A percentile compares a stretch with the other conserved stretches of the same genome.
phyloP scores from a whole-genome alignment of 2,797 vertebrate species.

The Schizopygopsis malacanthus region DNA sequence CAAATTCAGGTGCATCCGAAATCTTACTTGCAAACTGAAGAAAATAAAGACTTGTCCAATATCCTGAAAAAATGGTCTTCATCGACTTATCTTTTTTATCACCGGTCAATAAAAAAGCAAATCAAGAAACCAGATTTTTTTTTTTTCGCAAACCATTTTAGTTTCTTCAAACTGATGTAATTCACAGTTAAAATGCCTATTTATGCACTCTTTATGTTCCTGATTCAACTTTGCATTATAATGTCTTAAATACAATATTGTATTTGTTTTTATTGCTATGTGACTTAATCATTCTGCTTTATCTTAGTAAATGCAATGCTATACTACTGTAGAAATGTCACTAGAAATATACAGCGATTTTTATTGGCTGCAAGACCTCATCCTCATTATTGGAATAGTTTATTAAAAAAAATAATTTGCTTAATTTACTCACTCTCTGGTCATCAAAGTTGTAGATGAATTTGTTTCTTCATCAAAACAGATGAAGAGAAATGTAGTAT shows the following conservation, averaged over 20 bases:
- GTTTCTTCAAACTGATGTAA: neutral
- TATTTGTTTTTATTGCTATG: neutral
- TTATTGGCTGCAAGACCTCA: neutral
- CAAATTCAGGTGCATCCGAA: neutral
- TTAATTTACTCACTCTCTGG: neutral
- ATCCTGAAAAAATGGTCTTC: neutral
- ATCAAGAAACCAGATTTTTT: neutral
- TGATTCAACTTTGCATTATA: neutral
- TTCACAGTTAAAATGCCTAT: neutral
- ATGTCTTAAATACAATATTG: neutral
- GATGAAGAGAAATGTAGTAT: neutral
- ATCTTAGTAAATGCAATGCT: neutral
- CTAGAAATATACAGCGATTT: neutral
- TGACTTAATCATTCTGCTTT: neutral
- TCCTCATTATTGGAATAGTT: neutral
- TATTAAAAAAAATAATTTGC: neutral
- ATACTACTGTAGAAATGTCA: neutral
- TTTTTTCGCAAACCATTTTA: neutral
- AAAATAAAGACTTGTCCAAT: neutral
- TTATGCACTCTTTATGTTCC: neutral
- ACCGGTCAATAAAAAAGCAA: constrained; percentile 1
- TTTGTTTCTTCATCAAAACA: neutral
- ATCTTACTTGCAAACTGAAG: neutral
- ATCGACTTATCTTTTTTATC: neutral
- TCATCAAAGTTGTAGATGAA: neutral